Conservation (phyloP, 1,140 invertebrate species). For the Penaeus japonicus region DNA sequence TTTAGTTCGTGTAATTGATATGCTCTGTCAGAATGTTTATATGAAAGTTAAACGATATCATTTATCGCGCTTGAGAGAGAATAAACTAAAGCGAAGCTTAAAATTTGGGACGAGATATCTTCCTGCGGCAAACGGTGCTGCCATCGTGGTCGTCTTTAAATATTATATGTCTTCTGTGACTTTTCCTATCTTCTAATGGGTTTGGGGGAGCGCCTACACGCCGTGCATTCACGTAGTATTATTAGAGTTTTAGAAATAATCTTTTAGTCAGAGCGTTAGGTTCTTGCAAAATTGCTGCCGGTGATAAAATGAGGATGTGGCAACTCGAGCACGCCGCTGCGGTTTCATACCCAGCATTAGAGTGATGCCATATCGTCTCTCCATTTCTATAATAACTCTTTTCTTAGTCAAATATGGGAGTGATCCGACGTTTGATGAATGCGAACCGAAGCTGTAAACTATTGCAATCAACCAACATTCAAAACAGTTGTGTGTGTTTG, state of each 20-base stretch:
- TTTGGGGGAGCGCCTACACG: not conserved
- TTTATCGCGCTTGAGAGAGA: not conserved
- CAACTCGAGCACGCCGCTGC: not conserved
- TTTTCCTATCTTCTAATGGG: not conserved
- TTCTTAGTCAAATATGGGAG: too few species aligned
- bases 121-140: conserved; percentile 47
- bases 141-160: conserved; percentile 31
- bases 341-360: conserved; percentile 29
- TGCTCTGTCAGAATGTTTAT: not conserved
- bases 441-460: too few species aligned
- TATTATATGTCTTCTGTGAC: conserved; percentile 37
- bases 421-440: too few species aligned
- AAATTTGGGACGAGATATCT: conserved; percentile 41
- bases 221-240: not conserved
- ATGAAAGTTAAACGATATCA: not conserved
- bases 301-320: not conserved
- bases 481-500: too few species aligned
- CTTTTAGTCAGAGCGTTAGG: too few species aligned
- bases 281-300: not conserved
- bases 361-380: not conserved
- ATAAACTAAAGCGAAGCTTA: not conserved
- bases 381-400: too few species aligned
- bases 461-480: too few species aligned
- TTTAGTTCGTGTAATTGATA: not conserved
- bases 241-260: too few species aligned